Percentiles rank a stretch among this genome's conserved stretches.
phyloP scores from a whole-genome alignment of 2,888 invertebrate species.

The Orthosia cruda region DNA sequence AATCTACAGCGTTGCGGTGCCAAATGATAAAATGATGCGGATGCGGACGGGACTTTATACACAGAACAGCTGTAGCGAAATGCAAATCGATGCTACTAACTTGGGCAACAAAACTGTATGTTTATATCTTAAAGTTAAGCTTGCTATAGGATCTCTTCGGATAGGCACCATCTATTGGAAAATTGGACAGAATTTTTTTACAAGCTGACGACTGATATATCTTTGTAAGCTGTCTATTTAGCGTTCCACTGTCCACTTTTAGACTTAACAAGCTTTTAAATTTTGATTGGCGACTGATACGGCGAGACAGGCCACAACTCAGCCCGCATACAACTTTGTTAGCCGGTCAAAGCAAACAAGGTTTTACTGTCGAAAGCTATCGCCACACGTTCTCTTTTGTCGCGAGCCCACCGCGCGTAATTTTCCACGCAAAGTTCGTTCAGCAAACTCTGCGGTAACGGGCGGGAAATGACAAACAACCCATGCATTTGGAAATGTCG shows the following conservation, averaged over 20 bases:
- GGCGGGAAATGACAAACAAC: slow-evolving; percentile 48
- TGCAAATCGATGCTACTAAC: slow-evolving; percentile 10
- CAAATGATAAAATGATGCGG: slow-evolving; percentile 8
- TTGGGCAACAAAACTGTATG: slow-evolving; percentile 4
- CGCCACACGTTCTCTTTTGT: slow-evolving; percentile 24
- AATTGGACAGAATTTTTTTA: neutral
- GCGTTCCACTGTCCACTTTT: neutral
- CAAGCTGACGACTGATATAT: no score
- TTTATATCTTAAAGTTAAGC: neutral
- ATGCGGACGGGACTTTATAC: neutral
- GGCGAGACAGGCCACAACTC: neutral
- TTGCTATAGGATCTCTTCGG: neutral
- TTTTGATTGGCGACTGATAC: neutral
- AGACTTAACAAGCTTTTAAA: neutral
- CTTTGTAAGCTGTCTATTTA: neutral
- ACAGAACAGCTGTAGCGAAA: slow-evolving; percentile 14
- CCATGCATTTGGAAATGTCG: slow-evolving; percentile 32
- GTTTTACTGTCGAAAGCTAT: slow-evolving; percentile 31
- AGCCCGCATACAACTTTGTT: slow-evolving; percentile 43
- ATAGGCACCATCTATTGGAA: neutral
- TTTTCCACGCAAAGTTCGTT: slow-evolving; percentile 30
- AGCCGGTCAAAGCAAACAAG: slow-evolving; percentile 30
- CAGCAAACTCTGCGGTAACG: slow-evolving; percentile 31
- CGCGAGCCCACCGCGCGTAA: slow-evolving; percentile 1
- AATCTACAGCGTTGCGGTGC: neutral